These are phyloP conservation scores for Strix occidentalis DNA, from an alignment of 2,797 vertebrate genomes.

Conservation along the genomic window DNA sequence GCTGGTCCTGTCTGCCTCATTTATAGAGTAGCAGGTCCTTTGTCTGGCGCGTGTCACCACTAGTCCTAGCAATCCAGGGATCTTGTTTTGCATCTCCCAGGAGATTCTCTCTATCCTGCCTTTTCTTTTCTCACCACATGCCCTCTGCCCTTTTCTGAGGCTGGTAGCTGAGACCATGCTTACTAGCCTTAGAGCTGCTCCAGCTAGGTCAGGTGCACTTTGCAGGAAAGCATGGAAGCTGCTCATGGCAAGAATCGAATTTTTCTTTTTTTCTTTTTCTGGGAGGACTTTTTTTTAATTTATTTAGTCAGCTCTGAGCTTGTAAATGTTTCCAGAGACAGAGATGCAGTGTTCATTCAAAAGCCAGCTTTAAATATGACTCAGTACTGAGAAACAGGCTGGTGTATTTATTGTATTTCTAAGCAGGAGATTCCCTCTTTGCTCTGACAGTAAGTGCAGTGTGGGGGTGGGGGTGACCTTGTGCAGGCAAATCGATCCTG, in stretches of 20 bases:
- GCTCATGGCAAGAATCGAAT: not conserved
- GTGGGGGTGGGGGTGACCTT: not conserved
- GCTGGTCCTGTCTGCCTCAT: conserved; percentile 64
- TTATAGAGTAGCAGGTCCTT: conserved; percentile 85
- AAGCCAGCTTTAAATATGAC: not conserved
- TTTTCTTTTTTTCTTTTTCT: not conserved
- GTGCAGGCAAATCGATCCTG: not conserved
- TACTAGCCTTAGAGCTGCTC: not conserved
- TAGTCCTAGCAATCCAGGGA: conserved; percentile 69
- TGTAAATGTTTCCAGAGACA: not conserved
- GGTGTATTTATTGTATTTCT: not conserved
- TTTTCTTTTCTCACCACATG: not conserved
- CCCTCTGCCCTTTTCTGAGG: not conserved
- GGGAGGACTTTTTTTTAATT: rapidly evolving
- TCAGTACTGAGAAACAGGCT: not conserved
- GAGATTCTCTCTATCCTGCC: conserved; percentile 59
- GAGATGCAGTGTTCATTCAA: not conserved
- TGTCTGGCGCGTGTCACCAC: conserved; percentile 86
- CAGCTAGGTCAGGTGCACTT: not conserved
- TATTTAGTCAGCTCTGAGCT: not conserved
- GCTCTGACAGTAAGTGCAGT: not conserved
- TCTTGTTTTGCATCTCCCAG: conserved; percentile 71
- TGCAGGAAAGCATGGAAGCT: not conserved
- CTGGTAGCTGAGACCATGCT: not conserved
- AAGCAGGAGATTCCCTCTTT: not conserved